Evolutionary conservation across 2,888 invertebrate species (phyloP).

Genomic region (Cephus pygmeus): DNA sequence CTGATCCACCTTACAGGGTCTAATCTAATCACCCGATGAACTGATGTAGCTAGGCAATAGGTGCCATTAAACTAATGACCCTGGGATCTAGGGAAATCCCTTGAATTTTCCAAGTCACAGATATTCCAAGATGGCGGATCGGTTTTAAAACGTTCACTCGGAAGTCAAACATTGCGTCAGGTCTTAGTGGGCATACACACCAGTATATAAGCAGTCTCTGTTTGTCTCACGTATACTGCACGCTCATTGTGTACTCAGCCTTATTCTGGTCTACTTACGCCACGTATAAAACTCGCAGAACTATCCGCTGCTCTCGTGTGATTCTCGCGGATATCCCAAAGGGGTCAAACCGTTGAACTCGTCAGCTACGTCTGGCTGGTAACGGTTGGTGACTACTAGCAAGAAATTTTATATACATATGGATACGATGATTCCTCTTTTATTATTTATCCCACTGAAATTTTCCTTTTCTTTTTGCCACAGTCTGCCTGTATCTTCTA

Average conservation of each 20-base stretch:
- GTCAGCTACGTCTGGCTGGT: neutral
- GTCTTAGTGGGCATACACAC: neutral
- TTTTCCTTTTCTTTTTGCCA: neutral
- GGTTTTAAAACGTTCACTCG: neutral
- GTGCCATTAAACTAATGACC: neutral
- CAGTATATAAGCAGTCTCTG: neutral
- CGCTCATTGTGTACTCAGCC: conserved; percentile 8
- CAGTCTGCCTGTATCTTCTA: neutral
- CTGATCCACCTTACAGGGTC: neutral
- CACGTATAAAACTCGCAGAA: conserved; percentile 1
- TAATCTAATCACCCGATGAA: neutral
- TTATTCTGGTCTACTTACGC: conserved; percentile 6
- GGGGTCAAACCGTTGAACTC: neutral
- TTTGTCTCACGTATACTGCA: conserved; percentile 5
- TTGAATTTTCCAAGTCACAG: neutral
- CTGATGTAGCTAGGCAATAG: neutral
- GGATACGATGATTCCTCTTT: neutral
- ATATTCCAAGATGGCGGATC: neutral
- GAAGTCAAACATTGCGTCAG: conserved; percentile 4
- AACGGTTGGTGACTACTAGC: neutral
- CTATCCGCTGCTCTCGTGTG: neutral
- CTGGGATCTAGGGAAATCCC: neutral
- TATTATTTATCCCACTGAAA: neutral
- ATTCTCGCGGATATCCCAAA: neutral
- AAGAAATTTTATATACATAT: neutral